A percentile compares a stretch with the other conserved stretches of the same genome.
Conservation (phyloP, 2,888 invertebrate genomes). For the Drosophila barbarae region DNA sequence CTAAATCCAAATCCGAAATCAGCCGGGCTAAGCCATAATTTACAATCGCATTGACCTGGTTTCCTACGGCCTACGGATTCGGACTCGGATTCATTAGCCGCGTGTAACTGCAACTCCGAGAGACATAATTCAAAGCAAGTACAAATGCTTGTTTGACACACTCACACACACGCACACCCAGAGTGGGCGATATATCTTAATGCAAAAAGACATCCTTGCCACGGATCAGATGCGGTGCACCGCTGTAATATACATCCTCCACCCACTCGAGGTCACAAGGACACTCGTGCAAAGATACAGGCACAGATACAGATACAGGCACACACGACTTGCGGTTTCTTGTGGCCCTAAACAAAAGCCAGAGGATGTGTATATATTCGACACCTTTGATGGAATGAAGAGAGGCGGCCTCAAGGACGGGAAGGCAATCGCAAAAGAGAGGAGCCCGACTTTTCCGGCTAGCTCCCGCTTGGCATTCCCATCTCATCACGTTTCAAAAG, state of each 20-base stretch:
- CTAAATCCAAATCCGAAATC: conserved; percentile 27
- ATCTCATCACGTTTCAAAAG: conserved; percentile 37
- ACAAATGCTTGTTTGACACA: conserved; percentile 61
- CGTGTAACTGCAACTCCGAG: conserved; percentile 34
- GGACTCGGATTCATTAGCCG: conserved; percentile 52
- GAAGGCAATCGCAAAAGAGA: conserved; percentile 29
- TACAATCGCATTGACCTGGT: conserved; percentile 60
- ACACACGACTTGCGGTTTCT: conserved; percentile 26
- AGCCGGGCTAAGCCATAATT: conserved; percentile 50
- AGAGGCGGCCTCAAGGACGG: conserved; percentile 23
- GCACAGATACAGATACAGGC: conserved; percentile 9
- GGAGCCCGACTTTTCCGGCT: conserved; percentile 13
- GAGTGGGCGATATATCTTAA: conserved; percentile 59
- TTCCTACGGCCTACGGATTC: conserved; percentile 32
- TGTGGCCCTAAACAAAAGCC: conserved; percentile 47
- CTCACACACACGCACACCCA: not conserved
- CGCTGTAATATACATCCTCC: conserved; percentile 40
- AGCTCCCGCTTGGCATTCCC: conserved; percentile 1
- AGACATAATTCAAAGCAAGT: conserved; percentile 66
- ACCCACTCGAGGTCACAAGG: not conserved
- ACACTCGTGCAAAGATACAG: conserved; percentile 11
- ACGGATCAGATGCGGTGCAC: conserved; percentile 53
- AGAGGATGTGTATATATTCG: conserved; percentile 28
- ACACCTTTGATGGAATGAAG: conserved; percentile 37
- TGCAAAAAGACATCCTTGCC: conserved; percentile 27